Evolutionary conservation across 2,113 vertebrate genomes (phyloP).

Genomic region (Cyanoliseus patagonus): DNA sequence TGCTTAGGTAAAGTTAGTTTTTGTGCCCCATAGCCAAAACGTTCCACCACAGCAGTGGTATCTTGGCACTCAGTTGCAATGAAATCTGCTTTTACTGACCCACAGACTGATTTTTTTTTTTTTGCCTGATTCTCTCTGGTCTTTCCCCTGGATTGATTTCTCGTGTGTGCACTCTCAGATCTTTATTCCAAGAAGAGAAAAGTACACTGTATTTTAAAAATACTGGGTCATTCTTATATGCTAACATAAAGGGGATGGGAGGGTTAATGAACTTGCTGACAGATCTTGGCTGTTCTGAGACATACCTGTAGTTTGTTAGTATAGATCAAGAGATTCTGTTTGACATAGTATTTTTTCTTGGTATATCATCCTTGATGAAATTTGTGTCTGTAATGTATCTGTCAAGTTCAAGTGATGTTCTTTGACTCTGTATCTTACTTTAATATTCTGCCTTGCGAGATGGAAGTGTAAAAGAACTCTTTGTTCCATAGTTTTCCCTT

Average conservation of each 20-base stretch:
- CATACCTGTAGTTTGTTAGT: neutral
- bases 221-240: neutral
- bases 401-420: neutral
- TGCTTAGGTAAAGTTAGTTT: neutral
- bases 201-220: neutral
- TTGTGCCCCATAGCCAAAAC: neutral
- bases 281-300: neutral
- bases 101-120: neutral
- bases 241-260: neutral
- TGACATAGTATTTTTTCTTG: neutral
- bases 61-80: neutral
- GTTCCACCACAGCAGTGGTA: neutral
- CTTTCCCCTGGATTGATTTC: neutral
- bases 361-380: neutral
- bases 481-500: slow-evolving; percentile 33
- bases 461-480: slow-evolving; percentile 23
- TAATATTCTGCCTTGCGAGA: neutral
- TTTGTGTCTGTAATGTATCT: neutral
- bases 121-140: neutral
- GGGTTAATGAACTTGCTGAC: neutral
- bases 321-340: neutral
- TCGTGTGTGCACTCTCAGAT: neutral
- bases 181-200: neutral
- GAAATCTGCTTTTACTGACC: neutral
- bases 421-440: neutral